A percentile compares a stretch with the other conserved stretches of the same genome.
These are phyloP conservation scores for Nomada ferruginata DNA, from an alignment of 2,888 invertebrate genomes.

Conservation along the genomic window DNA sequence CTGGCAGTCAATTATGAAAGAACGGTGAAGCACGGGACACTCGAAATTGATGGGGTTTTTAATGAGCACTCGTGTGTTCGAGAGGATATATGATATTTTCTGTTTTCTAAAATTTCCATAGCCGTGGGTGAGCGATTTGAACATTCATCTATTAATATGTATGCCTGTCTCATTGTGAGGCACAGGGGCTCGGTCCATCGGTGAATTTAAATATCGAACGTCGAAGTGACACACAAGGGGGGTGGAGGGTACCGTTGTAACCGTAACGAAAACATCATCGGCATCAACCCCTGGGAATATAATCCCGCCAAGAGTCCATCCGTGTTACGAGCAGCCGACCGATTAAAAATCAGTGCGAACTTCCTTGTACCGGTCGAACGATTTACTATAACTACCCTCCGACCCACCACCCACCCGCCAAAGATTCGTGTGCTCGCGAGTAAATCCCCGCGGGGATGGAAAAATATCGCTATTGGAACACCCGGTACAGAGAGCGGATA, in stretches of 20 bases:
- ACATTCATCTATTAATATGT: background rate
- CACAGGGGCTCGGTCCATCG: background rate
- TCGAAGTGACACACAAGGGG: too few species aligned
- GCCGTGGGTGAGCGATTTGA: background rate
- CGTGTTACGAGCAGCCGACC: background rate
- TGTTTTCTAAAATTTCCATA: background rate
- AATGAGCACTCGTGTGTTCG: background rate
- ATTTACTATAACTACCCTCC: conserved; percentile 32
- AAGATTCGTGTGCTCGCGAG: background rate
- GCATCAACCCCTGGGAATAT: background rate
- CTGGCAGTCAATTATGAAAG: conserved; percentile 50
- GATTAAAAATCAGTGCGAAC: conserved; percentile 49
- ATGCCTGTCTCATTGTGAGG: background rate
- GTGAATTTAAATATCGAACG: background rate
- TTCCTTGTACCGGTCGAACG: conserved; percentile 22
- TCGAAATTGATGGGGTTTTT: conserved; percentile 30
- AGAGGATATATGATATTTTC: background rate
- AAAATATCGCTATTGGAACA: conserved; percentile 52
- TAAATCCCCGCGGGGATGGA: conserved; percentile 19
- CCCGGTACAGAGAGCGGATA: conserved; percentile 66
- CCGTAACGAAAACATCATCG: background rate
- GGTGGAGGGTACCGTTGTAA: background rate
- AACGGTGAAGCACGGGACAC: conserved; percentile 14
- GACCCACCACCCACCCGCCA: too few species aligned
- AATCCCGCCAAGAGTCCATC: background rate